Evolutionary conservation across 2,888 invertebrate genomes (phyloP), one percentile per base, ranked within the genome.

Genomic region (Drosophila picticornis): DNA sequence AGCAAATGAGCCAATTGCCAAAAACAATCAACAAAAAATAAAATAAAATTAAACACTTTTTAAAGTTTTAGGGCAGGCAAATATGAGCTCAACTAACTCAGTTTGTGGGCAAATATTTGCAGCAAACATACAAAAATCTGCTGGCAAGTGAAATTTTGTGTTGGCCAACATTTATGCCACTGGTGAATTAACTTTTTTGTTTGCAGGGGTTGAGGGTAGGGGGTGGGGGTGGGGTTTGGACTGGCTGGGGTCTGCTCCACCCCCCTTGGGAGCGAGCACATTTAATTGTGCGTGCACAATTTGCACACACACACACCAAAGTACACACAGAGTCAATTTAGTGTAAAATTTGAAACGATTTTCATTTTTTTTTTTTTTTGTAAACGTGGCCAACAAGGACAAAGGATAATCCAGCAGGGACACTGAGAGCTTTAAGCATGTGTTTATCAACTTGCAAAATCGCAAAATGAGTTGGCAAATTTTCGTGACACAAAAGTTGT

Each of bases 271-370:
- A 70, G 48, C 57, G 67, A 72, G 53, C 78, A 73, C 76, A 74
- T 75, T 90, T 86, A 86, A 86, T 86, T 90, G 90, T 87, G 90
- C 90, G 87, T 86, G 79, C 83, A 64, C 83, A 77, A 82, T 87
- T 80, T 79, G 66, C 72, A 61, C 75, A 73, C 70, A 77, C 64
- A 56, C 50, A 25, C 36, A 38, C 25, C 2, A 22, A 59, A 29
- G 43, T 51, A 63, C 22, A 55, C 58, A 55, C 38, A 79, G 80
- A 85, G 84, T 88, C 89, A 86, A 86, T 86, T 86, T 90, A 88
- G 84, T 86, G 85, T 86, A 81, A 86, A 86, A 86, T 90, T 86
- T 86, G 74, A 77, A 77, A 71, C 29, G 60, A 55, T 65, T 81
- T 43, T 51, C 9, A 2, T 48, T 38, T 25, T 16, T 31, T 32